phyloP scores from a whole-genome alignment of 1,140 invertebrate genomes.

The Pachypsylla venusta region DNA sequence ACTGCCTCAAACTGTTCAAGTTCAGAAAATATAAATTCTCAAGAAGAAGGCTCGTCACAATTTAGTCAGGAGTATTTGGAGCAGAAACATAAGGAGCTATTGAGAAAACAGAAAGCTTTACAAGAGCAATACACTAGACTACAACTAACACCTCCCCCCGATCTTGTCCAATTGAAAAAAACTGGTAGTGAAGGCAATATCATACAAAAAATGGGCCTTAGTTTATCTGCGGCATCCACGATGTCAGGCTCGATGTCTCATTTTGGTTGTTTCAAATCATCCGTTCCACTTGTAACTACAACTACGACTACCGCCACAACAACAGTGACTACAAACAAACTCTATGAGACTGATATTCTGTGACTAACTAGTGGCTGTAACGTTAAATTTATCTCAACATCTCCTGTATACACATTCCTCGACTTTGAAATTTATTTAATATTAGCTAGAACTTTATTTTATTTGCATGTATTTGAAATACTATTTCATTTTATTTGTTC shows the following conservation, averaged over 20 bases:
- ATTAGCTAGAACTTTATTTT: too few species aligned
- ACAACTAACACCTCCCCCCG: slow-evolving; percentile 50
- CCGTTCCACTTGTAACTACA: slow-evolving; percentile 25
- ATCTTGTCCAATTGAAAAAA: slow-evolving; percentile 56
- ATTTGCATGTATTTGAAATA: too few species aligned
- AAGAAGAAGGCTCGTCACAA: slow-evolving; percentile 41
- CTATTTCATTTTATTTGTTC: too few species aligned
- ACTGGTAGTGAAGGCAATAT: slow-evolving; percentile 80
- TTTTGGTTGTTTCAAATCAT: slow-evolving; percentile 32
- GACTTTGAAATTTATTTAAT: too few species aligned
- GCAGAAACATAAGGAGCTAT: slow-evolving; percentile 66
- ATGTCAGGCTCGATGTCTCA: slow-evolving; percentile 47
- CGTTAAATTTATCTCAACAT: too few species aligned
- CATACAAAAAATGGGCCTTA: slow-evolving; percentile 61
- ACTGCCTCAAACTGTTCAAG: slow-evolving; percentile 42
- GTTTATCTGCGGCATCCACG: slow-evolving; percentile 39
- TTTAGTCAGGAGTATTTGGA: slow-evolving; percentile 58
- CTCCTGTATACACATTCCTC: too few species aligned
- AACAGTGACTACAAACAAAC: slow-evolving; percentile 45
- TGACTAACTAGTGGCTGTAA: slow-evolving; percentile 32
- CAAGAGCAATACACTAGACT: slow-evolving; percentile 77
- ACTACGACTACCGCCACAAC: slow-evolving; percentile 29
- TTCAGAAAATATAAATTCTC: slow-evolving; percentile 61
- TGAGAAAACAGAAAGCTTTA: slow-evolving; percentile 68
- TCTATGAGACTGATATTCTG: slow-evolving; percentile 82